A percentile compares a stretch with the other conserved stretches of the same genome.
Evolutionary conservation across 2,113 vertebrate genomes (phyloP).

Genomic region (Silurus glanis): DNA sequence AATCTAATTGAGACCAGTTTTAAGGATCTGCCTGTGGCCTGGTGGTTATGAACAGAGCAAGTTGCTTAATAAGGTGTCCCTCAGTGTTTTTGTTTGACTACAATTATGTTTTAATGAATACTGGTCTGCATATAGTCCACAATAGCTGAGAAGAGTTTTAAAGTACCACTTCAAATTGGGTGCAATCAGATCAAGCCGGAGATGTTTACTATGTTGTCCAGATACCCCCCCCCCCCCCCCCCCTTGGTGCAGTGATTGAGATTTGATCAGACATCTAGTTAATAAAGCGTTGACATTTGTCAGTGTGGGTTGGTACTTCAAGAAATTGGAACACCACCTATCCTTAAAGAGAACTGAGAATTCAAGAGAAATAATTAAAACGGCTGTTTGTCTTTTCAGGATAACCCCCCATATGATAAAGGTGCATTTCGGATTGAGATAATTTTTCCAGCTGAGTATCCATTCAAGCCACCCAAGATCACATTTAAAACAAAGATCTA

Average conservation of each 20-base stretch:
- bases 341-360: neutral
- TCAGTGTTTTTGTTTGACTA: neutral
- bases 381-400: constrained; percentile 63
- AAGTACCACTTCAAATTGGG: neutral
- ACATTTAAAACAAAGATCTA: constrained; percentile 99
- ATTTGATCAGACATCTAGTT: neutral
- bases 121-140: neutral
- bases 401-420: constrained; percentile 94
- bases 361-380: constrained; percentile 9
- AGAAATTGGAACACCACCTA: neutral
- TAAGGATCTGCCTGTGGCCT: neutral
- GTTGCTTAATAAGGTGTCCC: neutral
- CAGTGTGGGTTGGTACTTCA: neutral
- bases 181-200: neutral
- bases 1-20: neutral
- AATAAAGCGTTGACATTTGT: neutral
- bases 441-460: constrained; percentile 94
- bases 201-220: neutral
- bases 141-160: neutral
- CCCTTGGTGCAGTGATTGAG: neutral
- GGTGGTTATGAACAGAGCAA: neutral
- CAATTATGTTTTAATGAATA: neutral
- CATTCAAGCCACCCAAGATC: constrained; percentile 98
- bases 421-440: constrained; percentile 97
- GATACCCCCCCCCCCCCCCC: too few species aligned